Evolutionary conservation across 1,140 invertebrate species (phyloP), one percentile per base, ranked within the genome.

Genomic region (Meloidogyne floridensis): DNA sequence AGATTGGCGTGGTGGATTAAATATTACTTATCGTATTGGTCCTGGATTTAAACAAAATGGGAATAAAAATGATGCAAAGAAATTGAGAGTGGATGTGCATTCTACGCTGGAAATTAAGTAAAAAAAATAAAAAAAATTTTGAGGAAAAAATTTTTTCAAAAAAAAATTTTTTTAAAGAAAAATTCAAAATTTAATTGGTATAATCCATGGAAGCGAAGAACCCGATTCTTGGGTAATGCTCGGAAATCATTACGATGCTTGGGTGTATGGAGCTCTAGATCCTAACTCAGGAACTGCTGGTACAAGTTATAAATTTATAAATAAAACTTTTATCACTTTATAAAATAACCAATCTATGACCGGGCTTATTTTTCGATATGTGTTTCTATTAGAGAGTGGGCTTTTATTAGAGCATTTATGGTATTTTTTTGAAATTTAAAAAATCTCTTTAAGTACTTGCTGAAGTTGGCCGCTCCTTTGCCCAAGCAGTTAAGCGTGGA

Each of bases 181-280:
- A 20, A 86, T 90, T 69, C 85, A 81, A 59, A 90, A 89, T 73
- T 84, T 90, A n/a, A 81, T 90, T 69, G 89, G 88, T n/a, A 87
- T 89, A 73, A 90, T 90, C 20, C 73, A 79, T 51, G 88, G 88
- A 10, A 13, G 65, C 13, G 83, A 87, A 9, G 88, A 90, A 71
- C 85, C 83, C 72, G 92, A 93, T 84, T 83, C 92, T 5, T 93
- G 92, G 86, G 90, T 93, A n/a, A 89, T 93, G 51, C 85, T 93
- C 10, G 93, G 93, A 5, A 93, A 92, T 82, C 93, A 93, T 82
- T 88, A 92, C 80, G 93, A 93, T 89, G 91, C 93, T 47, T 93
- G 92, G 92, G 91, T 91, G 13, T 92, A 91, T 73, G 87, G 87
- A 5, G 75, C 86, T 8, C 80, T 90, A 13, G 88, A 89, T 80